Evolutionary conservation across 2,113 vertebrate species (phyloP).

Genomic region (Hylia prasina): DNA sequence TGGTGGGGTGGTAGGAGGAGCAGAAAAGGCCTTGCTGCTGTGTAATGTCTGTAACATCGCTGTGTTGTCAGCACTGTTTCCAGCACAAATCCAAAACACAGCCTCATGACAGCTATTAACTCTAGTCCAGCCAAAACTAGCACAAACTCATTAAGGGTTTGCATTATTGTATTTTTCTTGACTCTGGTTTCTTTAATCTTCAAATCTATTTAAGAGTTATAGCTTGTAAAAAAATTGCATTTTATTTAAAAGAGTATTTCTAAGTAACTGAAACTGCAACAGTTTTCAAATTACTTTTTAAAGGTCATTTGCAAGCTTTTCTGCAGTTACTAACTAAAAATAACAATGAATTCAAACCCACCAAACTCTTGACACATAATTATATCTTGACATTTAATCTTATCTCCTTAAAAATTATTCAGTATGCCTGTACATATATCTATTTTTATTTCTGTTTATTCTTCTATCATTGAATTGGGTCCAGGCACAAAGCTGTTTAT

Average conservation of each 20-base stretch:
- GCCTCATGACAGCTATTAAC: not conserved
- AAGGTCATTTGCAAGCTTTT: constrained; percentile 63
- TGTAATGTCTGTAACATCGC: not conserved
- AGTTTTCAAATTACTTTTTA: constrained; percentile 55
- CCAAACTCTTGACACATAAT: constrained; percentile 32
- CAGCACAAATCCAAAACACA: not conserved
- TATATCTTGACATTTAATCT: constrained; percentile 65
- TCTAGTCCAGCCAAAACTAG: not conserved
- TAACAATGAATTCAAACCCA: constrained; percentile 40
- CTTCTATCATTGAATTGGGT: not conserved
- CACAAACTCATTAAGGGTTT: not conserved
- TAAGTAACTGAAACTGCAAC: constrained; percentile 24
- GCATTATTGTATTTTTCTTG: not conserved
- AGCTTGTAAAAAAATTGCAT: not conserved
- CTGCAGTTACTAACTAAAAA: constrained; percentile 58
- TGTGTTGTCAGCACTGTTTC: not conserved
- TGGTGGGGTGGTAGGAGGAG: not conserved
- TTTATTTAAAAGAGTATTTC: constrained; percentile 34
- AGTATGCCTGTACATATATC: not conserved
- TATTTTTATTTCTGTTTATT: constrained; percentile 23
- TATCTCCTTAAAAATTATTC: constrained; percentile 43
- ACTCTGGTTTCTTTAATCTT: constrained; percentile 4
- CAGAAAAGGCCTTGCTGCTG: not conserved
- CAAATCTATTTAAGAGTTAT: not conserved
- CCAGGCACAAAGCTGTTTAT: not conserved